These are phyloP conservation scores for Ceriagrion tenellum DNA, from an alignment of 2,888 invertebrate genomes.

Conservation along the genomic window DNA sequence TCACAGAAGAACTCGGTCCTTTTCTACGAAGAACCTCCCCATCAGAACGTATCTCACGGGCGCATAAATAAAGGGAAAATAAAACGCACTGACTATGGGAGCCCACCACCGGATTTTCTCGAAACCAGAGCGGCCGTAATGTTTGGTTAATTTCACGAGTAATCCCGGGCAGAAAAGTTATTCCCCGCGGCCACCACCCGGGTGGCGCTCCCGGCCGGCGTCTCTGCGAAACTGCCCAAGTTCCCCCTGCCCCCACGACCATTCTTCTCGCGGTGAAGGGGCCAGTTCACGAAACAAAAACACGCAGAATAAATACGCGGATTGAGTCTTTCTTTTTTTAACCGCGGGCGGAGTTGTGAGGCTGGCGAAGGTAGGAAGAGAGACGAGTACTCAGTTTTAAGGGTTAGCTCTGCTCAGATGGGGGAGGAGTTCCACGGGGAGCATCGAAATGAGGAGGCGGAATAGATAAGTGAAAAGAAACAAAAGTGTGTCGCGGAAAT, in stretches of 20 bases:
- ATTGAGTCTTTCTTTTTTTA: not conserved
- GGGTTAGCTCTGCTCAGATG: not conserved
- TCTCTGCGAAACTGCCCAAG: not conserved
- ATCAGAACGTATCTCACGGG: not conserved
- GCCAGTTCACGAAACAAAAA: constrained; percentile 14
- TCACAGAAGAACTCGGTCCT: not conserved
- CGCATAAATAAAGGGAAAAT: not conserved
- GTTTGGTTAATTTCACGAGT: constrained; percentile 11
- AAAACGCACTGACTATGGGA: not conserved
- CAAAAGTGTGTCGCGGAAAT: not conserved
- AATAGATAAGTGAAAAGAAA: not conserved
- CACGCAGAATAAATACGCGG: constrained; percentile 6
- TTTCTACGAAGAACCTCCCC: not conserved
- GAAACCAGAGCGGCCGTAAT: constrained; percentile 35
- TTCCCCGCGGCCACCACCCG: not conserved
- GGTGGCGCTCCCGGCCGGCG: not conserved
- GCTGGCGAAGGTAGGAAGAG: no score
- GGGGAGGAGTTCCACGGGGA: not conserved
- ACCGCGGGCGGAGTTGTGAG: not conserved
- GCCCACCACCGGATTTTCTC: not conserved
- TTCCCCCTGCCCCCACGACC: not conserved
- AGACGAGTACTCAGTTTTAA: not conserved
- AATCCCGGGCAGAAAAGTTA: constrained; percentile 12
- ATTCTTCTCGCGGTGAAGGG: constrained; percentile 16
- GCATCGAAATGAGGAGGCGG: not conserved